Evolutionary conservation across 1,140 invertebrate species (phyloP), one percentile per base, ranked within the genome.

Genomic region (Melanaphis sacchari): DNA sequence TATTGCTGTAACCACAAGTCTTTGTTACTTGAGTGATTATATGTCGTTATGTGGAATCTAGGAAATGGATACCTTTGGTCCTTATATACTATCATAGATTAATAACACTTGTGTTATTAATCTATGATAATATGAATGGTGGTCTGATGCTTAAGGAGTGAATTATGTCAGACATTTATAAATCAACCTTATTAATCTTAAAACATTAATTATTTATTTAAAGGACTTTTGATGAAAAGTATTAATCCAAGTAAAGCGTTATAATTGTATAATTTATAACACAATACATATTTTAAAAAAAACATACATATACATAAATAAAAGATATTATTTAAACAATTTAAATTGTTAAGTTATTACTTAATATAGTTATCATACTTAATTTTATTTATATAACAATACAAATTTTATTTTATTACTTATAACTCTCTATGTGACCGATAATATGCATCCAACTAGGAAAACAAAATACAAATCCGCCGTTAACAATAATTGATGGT

Each of bases 181-280:
- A 87, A 87, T 87, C 84, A 43, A 87, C 84, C 40, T 31, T 31
- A 87, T 87, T 87, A 87, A 46, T 87, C 84, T 87, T 43, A 43
- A 87, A 87, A 87, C 84, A 87, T 87, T 46, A 87, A 46, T 82
- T 82, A 82, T 82, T 82, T 82, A 82, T 82, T 87, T 87, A n/a
- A 31, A 3, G 18, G 41, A 31, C 84, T 24, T 26, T 41, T 26
- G 26, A 11, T 26, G 26, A 87, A 87, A 43, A 87, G 9, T 43
- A 43, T 87, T 46, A 87, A 87, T 87, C 46, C 15, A 43, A 82
- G 2, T n/a, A 76, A 76, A 84, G 9, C 82, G 9, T 84, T 11
- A 40, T 18, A n/a, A 18, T 76, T 76, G 15, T 18, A 76, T 76
- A 76, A 76, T 36, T n/a, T 15, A 76, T 76, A 49, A n/a, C n/a